These are phyloP conservation scores for Sinhomidia bicolor DNA, from an alignment of 2,888 invertebrate species.

Conservation along the genomic window DNA sequence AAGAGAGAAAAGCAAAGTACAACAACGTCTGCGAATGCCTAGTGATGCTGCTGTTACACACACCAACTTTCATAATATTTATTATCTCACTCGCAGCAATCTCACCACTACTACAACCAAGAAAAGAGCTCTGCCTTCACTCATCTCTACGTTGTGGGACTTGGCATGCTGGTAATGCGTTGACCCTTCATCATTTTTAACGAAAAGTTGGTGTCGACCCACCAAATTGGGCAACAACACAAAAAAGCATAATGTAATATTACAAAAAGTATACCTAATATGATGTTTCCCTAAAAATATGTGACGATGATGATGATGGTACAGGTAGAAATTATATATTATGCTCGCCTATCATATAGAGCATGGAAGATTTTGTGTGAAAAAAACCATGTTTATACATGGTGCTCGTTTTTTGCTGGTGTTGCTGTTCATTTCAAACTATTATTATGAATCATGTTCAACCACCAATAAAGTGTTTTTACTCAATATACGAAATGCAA, in stretches of 20 bases:
- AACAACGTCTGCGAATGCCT: not conserved
- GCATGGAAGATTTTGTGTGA: too few species aligned
- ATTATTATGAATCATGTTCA: not conserved
- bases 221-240: conserved; percentile 55
- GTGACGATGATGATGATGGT: too few species aligned
- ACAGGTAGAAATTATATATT: too few species aligned
- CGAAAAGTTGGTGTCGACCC: conserved; percentile 60
- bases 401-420: too few species aligned
- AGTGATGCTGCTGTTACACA: conserved; percentile 19
- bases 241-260: not conserved
- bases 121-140: too few species aligned
- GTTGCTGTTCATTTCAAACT: too few species aligned
- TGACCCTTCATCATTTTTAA: conserved; percentile 54
- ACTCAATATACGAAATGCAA: not conserved
- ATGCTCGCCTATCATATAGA: too few species aligned
- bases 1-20: conserved; percentile 13
- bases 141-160: conserved; percentile 49
- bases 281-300: too few species aligned
- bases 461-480: not conserved
- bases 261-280: not conserved
- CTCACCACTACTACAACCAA: not conserved
- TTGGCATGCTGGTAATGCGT: conserved; percentile 64
- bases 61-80: conserved; percentile 12
- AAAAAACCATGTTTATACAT: too few species aligned
- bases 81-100: not conserved